phyloP scores from a whole-genome alignment of 2,113 vertebrate species.

The Bos javanicus region DNA sequence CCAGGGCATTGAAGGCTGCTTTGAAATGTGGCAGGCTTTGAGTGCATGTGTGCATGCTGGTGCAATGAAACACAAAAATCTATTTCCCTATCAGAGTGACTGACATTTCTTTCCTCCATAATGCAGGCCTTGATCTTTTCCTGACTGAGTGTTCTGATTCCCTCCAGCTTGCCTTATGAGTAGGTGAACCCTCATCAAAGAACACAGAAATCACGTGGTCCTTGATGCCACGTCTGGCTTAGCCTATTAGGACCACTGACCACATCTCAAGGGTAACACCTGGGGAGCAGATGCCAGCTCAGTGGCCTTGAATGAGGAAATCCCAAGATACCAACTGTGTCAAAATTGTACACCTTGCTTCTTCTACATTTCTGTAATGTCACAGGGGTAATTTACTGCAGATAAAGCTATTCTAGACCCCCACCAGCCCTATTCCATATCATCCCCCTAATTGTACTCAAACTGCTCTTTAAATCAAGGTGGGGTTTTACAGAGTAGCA shows the following conservation, averaged over 20 bases:
- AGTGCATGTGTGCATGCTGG: not conserved
- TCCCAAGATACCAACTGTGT: not conserved
- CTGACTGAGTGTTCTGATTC: not conserved
- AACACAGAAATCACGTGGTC: not conserved
- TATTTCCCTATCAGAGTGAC: slow-evolving; percentile 38
- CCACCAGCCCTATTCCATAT: not conserved
- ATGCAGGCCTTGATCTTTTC: slow-evolving; percentile 34
- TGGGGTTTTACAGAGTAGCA: not conserved
- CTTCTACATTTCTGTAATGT: not conserved
- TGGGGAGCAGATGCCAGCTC: not conserved
- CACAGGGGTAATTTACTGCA: not conserved
- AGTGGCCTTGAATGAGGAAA: not conserved
- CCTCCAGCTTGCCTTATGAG: slow-evolving; percentile 35
- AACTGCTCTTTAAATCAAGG: not conserved
- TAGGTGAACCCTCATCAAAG: slow-evolving; percentile 15
- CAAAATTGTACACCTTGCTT: not conserved
- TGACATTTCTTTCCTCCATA: slow-evolving; percentile 13
- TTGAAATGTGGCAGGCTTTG: slow-evolving; percentile 32
- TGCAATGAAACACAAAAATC: slow-evolving; percentile 45
- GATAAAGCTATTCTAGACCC: not conserved
- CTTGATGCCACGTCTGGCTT: not conserved
- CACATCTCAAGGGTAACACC: not conserved
- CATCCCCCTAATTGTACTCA: not conserved
- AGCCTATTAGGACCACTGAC: not conserved
- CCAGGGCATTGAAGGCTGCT: slow-evolving; percentile 19